Evolutionary conservation across 2,797 vertebrate genomes (phyloP), one percentile per base, ranked within the genome.

Genomic region (Distichodus sexfasciatus): DNA sequence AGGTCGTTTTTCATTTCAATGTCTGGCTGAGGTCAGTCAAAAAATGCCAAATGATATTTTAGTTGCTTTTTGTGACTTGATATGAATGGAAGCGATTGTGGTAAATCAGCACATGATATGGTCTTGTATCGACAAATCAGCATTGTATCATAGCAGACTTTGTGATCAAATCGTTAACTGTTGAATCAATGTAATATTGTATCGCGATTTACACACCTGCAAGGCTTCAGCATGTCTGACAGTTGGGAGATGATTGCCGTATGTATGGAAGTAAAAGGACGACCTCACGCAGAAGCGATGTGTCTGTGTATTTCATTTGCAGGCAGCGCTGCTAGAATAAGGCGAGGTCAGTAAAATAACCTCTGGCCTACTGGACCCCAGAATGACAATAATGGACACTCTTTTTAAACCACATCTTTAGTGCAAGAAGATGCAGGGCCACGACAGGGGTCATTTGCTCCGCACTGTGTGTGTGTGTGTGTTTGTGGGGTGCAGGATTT

Each of bases 361-460:
- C 65, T 79, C 85, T 89, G 38, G 87, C 88, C 41, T 90, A 91
- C 94, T 91, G 84, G 85, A 84, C 82, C 87, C 91, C 88, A 90
- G 81, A 83, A 78, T 79, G 84, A 87, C 81, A 80, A 88, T 90
- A 93, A 90, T 89, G 82, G 90, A 92, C 92, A 91, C 85, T 87
- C 83, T 81, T 91, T 94, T 93, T 92, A 85, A 89, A 85, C 85
- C 84, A 71, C 85, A 91, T 89, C 85, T 90, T 90, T 86, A 80
- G 87, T 90, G 90, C 90, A 81, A 85, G 87, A 86, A 86, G 90
- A 82, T 51, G 2, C 69, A 38, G 71, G 69, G 82, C 86, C 90
- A 93, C 92, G 88, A 91, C 81, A 54, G 84, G 88, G 95, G 96
- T 96, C 94, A 91, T 88, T 92, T 90, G 91, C 93, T 91, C 87